These are phyloP conservation scores for Amiota mariae DNA, from an alignment of 2,888 invertebrate species.

Conservation along the genomic window DNA sequence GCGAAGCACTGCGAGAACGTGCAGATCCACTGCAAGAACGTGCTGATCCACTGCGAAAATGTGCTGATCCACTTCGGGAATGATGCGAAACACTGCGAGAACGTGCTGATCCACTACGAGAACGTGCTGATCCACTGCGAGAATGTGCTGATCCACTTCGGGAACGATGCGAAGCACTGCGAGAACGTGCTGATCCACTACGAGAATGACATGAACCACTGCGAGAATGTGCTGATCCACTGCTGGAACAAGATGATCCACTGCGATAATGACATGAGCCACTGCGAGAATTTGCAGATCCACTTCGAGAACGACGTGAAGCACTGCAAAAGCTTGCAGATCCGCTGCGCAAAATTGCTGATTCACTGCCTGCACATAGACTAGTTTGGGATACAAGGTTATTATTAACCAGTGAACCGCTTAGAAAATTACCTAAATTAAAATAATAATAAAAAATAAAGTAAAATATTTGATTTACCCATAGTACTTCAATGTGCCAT, in stretches of 20 bases:
- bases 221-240: slow-evolving; percentile 47
- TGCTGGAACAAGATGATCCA: slow-evolving; percentile 49
- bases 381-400: no score
- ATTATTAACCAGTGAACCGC: no score
- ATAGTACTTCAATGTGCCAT: no score
- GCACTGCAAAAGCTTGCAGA: slow-evolving; percentile 57
- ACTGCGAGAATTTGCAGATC: slow-evolving; percentile 37
- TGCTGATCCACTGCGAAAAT: slow-evolving; percentile 29
- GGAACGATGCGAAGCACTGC: no score
- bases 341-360: slow-evolving; percentile 51
- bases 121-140: slow-evolving; percentile 48
- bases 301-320: slow-evolving; percentile 58
- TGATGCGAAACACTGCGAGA: slow-evolving; percentile 45
- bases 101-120: slow-evolving; percentile 45
- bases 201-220: slow-evolving; percentile 54
- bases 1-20: slow-evolving; percentile 56
- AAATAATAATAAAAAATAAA: no score
- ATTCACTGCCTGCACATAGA: slow-evolving; percentile 47
- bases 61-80: slow-evolving; percentile 49
- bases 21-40: slow-evolving; percentile 38
- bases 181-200: slow-evolving; percentile 26
- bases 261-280: slow-evolving; percentile 51
- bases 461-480: no score
- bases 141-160: slow-evolving; percentile 35
- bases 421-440: no score